phyloP scores from a whole-genome alignment of 2,113 vertebrate species.

The Ictalurus punctatus region DNA sequence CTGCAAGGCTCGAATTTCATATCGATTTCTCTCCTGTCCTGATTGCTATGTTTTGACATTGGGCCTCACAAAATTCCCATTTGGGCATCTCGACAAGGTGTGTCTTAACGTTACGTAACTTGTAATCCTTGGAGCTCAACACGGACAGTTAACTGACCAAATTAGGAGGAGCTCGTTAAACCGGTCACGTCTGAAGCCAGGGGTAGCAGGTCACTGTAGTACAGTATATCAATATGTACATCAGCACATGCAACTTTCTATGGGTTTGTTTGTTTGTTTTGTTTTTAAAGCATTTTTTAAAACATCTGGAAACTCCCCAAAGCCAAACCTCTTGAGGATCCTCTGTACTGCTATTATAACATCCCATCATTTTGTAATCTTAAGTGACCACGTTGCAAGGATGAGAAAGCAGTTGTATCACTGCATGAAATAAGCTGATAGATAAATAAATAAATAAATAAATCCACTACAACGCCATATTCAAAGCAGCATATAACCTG shows the following conservation, averaged over 20 bases:
- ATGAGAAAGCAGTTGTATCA: not conserved
- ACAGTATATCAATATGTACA: not conserved
- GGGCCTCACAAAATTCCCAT: slow-evolving; percentile 5
- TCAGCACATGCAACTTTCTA: too few species aligned
- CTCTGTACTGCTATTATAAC: not conserved
- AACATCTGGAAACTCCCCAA: not conserved
- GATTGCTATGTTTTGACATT: not conserved
- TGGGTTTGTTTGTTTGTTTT: not conserved
- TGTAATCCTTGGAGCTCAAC: slow-evolving; percentile 62
- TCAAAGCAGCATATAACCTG: not conserved
- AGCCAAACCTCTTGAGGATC: not conserved
- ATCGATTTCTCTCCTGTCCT: not conserved
- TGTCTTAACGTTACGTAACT: slow-evolving; percentile 57
- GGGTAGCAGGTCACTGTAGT: not conserved
- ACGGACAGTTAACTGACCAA: slow-evolving; percentile 61
- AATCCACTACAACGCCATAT: not conserved
- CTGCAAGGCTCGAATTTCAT: not conserved
- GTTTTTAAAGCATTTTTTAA: not conserved
- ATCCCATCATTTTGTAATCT: not conserved
- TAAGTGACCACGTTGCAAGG: not conserved
- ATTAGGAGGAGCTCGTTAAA: slow-evolving; percentile 56
- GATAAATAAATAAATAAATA: not conserved
- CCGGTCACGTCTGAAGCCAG: not conserved
- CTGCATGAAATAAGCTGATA: too few species aligned
- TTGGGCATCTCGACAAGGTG: slow-evolving; percentile 44